Base-by-base conservation (phyloP, 2,797 vertebrate species). In the Schizopygopsis malacanthus region DNA sequence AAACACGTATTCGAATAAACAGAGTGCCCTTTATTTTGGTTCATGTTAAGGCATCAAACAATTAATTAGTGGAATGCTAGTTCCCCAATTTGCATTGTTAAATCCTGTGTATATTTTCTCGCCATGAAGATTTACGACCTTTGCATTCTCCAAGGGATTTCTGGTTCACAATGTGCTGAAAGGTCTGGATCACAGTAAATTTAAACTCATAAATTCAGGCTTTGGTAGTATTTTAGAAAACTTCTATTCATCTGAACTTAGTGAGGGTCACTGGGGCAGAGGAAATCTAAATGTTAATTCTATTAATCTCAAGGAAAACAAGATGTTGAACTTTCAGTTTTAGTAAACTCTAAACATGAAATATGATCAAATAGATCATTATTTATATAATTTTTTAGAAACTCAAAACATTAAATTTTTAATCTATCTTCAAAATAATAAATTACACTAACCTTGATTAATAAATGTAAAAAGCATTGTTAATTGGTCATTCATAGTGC, bases 1-100 rank as follows among this genome's bases (percentile, higher is more conserved):
- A 80, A 92, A 91, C 86, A 88, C 83, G 88, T 89, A 90, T 84
- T 78, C 59, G 67, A 89, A 77, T 92, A 90, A 93, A 92, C 89
- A 88, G 80, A 90, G 70, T 39, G 81, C 33, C 59, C 83, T 89
- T 91, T 85, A 87, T 88, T 81, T 85, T 76, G 10, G 83, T 83
- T 83, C 25, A 6, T 71, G 50, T 84, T 75, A 72, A 82, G 63
- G 81, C 70, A 72, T 91, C 50, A 59, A 82, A 85, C 83, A 82
- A 75, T 79, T 82, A 11, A 85, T 79, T 80, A 47, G 67, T 15
- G 28, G 52, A 78, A 69, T 5, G 11, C 22, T 71, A 61, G 45
- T 69, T 81, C 16, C 75, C 67, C 6, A 37, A 33, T 54, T 81
- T 65, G 71, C 73, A 82, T 84, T 89, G 69, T 81, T 71, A 47